A percentile compares a stretch with the other conserved stretches of the same genome.
Evolutionary conservation across 2,113 vertebrate species (phyloP).

Genomic region (Gila orcuttii): DNA sequence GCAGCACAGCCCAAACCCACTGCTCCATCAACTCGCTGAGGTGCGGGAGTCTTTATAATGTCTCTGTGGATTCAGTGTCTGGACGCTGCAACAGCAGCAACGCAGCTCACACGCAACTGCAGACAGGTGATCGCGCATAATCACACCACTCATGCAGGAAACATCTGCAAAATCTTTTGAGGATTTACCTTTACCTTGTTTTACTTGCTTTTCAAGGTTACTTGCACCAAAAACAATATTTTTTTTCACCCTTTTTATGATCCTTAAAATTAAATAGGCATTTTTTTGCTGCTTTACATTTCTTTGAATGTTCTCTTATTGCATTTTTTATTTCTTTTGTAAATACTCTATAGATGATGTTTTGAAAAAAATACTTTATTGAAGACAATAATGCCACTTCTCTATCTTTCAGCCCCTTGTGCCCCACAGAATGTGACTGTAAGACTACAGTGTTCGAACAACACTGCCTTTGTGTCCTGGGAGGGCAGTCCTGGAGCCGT

Average conservation of each 20-base stretch:
- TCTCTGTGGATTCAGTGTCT: slow-evolving; percentile 65
- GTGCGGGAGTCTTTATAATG: slow-evolving; percentile 70
- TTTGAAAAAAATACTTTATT: background rate
- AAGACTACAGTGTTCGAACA: slow-evolving; percentile 70
- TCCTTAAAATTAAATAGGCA: too few relatives aligned
- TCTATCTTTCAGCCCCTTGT: slow-evolving; percentile 71
- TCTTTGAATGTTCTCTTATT: background rate
- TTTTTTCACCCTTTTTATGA: background rate
- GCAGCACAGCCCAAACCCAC: slow-evolving; percentile 58
- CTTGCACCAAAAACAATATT: too few relatives aligned
- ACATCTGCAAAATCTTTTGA: background rate
- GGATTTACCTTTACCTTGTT: background rate
- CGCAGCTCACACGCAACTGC: slow-evolving; percentile 57
- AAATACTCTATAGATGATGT: background rate
- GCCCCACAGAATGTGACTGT: slow-evolving; percentile 69
- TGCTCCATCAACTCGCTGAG: slow-evolving; percentile 64
- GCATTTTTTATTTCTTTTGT: background rate
- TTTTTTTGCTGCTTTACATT: background rate
- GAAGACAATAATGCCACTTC: background rate
- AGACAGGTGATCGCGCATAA: slow-evolving; percentile 60
- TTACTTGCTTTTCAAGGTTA: too few relatives aligned
- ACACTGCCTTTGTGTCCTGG: slow-evolving; percentile 72
- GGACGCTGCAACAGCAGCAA: slow-evolving; percentile 72
- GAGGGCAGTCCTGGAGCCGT: slow-evolving; percentile 54
- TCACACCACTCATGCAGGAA: background rate